Base-by-base conservation (phyloP, 37 sponge, comb jelly and placozoan genomes). In the Lycopodina hypogea region DNA sequence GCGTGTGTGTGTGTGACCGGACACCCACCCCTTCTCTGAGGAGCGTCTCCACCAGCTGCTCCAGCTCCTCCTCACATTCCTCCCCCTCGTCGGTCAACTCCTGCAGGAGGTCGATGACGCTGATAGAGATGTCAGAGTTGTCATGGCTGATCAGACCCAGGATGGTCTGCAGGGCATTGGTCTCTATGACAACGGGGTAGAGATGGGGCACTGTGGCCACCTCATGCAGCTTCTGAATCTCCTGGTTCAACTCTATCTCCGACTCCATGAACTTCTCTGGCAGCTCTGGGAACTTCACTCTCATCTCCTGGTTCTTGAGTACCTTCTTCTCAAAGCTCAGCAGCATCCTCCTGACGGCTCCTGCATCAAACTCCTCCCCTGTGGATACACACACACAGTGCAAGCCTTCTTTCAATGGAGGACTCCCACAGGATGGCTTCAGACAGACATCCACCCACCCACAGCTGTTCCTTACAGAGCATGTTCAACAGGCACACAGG, bases 241-340 rank as follows among this genome's bases (percentile, higher is more conserved):
- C 99, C 6, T 91, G 92, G 75, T 98, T 87, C 74, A 98, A 71
- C 57, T 98, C 96, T 51, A 98, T 35, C 60, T 98, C 99, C 1
- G 93, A 93, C 45, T 98, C 99, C 96, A 98, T 93, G 66, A 98
- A 98, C 88, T 88, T 88, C 48, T 90, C 87, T 1, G 99, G 94
- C 36, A 87, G 74, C 41, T 98, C 99, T 18, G 93, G 86, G 56
- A 92, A 87, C 79, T 98, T 98, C 18, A 98, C 81, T 21, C 99
- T 30, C 94, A 98, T 83, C 62, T 98, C 96, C 67, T 96, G 99
- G 78, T 98, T 98, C 69, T 76, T 77, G 15, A 84, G 75, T 1
- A 89, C 87, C 57, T 93, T 90, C 84, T 93, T 93, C 69, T 98
- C 96, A 63, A 98, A 91, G 52, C 82, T 80, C 26, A 93, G 92